Conservation (phyloP, 2,113 vertebrate genomes). For the Podilymbus podiceps region DNA sequence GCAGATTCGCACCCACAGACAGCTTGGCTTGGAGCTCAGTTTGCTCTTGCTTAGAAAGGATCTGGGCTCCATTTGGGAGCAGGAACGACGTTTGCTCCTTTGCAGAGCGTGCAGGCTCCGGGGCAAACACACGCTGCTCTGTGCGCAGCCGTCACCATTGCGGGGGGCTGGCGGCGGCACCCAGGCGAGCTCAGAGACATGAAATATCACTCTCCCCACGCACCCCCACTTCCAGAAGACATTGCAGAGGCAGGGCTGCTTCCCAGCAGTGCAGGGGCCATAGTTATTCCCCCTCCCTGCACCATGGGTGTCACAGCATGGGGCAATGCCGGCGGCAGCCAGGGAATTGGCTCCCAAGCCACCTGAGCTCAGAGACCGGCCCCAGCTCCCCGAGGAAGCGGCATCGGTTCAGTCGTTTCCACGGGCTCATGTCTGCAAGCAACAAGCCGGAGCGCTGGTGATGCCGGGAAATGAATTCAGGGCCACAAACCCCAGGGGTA, state of each 20-base stretch:
- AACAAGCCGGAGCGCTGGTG: fast-evolving
- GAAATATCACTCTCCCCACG: neutral
- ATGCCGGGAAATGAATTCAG: neutral
- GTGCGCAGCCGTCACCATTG: fast-evolving
- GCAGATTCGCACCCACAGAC: neutral
- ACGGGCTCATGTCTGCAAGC: neutral
- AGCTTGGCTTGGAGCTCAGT: neutral
- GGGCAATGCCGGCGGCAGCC: neutral
- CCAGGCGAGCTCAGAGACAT: fast-evolving
- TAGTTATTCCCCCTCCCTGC: neutral
- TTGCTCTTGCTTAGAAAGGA: neutral
- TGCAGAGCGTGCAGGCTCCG: neutral
- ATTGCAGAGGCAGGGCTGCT: neutral
- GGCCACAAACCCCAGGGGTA: neutral
- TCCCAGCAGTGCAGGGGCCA: neutral
- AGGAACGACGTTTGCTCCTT: neutral
- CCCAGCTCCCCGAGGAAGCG: neutral
- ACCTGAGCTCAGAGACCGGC: neutral
- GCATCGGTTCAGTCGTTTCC: neutral
- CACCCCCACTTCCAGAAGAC: neutral
- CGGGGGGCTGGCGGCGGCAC: neutral
- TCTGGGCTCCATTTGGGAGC: neutral
- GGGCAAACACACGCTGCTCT: neutral
- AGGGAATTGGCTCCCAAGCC: neutral
- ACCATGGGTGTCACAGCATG: neutral